Evolutionary conservation across 2,113 vertebrate species (phyloP).

Genomic region (Ailuropoda melanoleuca): DNA sequence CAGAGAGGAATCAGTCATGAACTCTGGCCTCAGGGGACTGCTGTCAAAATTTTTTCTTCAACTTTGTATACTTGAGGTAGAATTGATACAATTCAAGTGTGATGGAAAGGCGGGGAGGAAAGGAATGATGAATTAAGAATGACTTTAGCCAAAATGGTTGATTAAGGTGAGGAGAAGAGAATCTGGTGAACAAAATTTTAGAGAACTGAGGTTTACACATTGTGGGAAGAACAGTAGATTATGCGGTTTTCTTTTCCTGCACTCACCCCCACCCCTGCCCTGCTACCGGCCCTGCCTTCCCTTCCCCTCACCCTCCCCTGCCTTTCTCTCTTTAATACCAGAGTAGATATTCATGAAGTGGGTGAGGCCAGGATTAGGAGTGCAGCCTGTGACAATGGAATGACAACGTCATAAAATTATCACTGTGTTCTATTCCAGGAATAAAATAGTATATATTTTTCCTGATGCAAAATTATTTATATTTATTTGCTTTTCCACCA

Average conservation of each 20-base stretch:
- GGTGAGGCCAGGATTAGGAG: neutral
- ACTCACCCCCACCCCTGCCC: too few relatives aligned
- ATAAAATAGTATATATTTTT: neutral
- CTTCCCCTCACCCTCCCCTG: too few relatives aligned
- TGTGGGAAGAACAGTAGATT: neutral
- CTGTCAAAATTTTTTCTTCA: neutral
- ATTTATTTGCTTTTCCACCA: neutral
- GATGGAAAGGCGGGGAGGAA: neutral
- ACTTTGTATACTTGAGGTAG: neutral
- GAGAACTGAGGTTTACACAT: neutral
- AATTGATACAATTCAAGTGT: neutral
- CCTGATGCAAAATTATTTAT: neutral
- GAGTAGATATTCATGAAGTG: neutral
- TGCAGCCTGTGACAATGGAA: neutral
- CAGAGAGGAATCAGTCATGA: neutral
- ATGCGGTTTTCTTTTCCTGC: neutral
- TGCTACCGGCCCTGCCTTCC: accelerated
- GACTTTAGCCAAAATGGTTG: neutral
- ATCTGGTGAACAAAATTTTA: neutral
- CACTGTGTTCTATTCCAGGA: neutral
- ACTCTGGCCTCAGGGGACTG: neutral
- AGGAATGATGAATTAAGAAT: neutral
- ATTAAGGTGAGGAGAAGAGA: neutral
- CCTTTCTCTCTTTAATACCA: neutral
- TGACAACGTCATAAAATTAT: neutral